These are phyloP conservation scores for Drosophila silvestris DNA, from an alignment of 2,888 invertebrate genomes.

Conservation along the genomic window DNA sequence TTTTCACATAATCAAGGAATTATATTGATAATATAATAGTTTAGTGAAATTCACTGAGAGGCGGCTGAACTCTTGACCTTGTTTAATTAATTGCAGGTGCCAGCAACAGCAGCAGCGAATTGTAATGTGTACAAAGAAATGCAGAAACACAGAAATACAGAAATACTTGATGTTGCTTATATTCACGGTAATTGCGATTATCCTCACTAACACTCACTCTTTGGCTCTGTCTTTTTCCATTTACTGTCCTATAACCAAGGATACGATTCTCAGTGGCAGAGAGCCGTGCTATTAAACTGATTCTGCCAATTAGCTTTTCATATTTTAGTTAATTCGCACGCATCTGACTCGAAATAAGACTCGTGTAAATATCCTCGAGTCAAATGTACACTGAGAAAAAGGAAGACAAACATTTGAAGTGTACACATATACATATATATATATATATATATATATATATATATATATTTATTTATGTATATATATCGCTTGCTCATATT, in stretches of 20 bases:
- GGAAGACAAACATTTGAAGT: neutral
- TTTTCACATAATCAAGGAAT: neutral
- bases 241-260: neutral
- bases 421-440: neutral
- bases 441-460: too few species aligned
- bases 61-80: slow-evolving; percentile 11
- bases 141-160: neutral
- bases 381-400: neutral
- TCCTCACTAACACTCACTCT: neutral
- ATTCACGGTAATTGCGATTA: slow-evolving; percentile 28
- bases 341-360: slow-evolving; percentile 6
- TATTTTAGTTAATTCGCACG: slow-evolving; percentile 85
- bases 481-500: neutral
- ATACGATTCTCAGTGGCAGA: slow-evolving; percentile 1
- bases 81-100: slow-evolving; percentile 37
- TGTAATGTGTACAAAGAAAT: too few species aligned
- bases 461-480: too few species aligned
- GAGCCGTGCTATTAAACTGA: slow-evolving; percentile 50
- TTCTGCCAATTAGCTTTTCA: slow-evolving; percentile 52
- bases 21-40: neutral
- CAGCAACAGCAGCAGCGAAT: neutral
- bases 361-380: neutral
- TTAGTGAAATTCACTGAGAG: neutral
- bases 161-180: slow-evolving; percentile 7
- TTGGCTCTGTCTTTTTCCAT: neutral